These are phyloP conservation scores for Athripsodes cinereus DNA, from an alignment of 2,888 invertebrate species.

Conservation along the genomic window DNA sequence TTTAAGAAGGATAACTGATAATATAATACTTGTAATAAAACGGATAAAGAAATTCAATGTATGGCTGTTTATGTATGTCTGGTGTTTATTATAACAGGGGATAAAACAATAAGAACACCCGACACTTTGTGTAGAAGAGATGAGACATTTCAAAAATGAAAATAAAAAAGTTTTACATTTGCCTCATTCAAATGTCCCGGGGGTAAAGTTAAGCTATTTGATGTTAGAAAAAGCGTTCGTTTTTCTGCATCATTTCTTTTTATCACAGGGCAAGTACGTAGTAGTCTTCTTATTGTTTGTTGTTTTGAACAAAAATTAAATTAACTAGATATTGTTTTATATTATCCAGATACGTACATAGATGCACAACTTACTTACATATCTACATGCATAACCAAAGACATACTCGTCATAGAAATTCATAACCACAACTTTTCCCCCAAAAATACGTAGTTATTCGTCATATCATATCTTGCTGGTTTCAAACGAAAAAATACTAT, in stretches of 20 bases:
- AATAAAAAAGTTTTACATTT: background rate
- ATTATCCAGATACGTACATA: background rate
- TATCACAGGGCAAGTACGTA: background rate
- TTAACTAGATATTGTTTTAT: too few relatives aligned
- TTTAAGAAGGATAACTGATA: background rate
- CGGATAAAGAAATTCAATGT: too few relatives aligned
- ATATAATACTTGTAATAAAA: background rate
- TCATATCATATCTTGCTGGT: too few relatives aligned
- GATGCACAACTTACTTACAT: background rate
- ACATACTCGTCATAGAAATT: too few relatives aligned
- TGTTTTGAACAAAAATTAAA: slow-evolving; percentile 10
- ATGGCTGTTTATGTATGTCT: background rate
- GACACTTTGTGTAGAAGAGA: background rate
- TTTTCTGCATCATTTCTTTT: slow-evolving; percentile 14
- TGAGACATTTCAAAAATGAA: background rate
- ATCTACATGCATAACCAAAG: background rate
- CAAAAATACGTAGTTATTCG: too few relatives aligned
- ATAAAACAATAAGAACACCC: background rate
- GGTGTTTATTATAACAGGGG: background rate
- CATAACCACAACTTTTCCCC: too few relatives aligned
- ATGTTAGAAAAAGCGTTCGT: background rate
- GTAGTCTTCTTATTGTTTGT: slow-evolving; percentile 14
- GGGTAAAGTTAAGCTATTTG: slow-evolving; percentile 4
- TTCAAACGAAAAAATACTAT: too few relatives aligned
- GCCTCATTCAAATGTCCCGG: background rate